phyloP scores from a whole-genome alignment of 2,113 vertebrate species.

The Pelecanus crispus region DNA sequence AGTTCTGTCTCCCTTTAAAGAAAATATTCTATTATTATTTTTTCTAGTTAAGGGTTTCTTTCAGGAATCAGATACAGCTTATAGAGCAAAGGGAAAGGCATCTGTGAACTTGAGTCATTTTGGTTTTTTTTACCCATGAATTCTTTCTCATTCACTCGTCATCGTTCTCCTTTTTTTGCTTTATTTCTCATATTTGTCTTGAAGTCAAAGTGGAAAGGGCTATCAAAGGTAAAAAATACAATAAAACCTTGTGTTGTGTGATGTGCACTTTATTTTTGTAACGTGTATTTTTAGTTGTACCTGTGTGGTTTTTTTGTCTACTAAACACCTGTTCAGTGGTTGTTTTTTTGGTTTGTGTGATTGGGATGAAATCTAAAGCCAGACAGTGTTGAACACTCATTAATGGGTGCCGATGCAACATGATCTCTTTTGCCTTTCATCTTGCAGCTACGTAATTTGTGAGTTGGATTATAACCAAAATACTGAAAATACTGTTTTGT shows the following conservation, averaged over 20 bases:
- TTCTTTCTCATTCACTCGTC: slow-evolving; percentile 10
- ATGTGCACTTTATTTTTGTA: slow-evolving; percentile 29
- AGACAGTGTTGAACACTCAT: not conserved
- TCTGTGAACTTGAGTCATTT: not conserved
- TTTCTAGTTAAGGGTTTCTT: not conserved
- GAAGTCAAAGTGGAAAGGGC: slow-evolving; percentile 85
- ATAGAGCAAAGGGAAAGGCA: not conserved
- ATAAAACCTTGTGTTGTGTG: slow-evolving; percentile 40
- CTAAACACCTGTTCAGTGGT: not conserved
- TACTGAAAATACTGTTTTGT: not conserved
- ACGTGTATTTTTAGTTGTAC: slow-evolving; percentile 55
- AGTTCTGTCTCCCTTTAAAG: not conserved
- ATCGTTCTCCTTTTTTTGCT: slow-evolving; percentile 56
- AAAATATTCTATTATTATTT: not conserved
- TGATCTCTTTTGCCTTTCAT: not conserved
- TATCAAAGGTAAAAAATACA: slow-evolving; percentile 77
- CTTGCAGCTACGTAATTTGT: not conserved
- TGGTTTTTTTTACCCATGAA: not conserved
- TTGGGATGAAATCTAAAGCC: not conserved
- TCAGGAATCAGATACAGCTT: not conserved
- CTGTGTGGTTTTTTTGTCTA: not conserved
- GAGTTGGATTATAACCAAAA: not conserved
- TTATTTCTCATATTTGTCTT: slow-evolving; percentile 63
- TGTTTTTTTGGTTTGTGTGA: not conserved
- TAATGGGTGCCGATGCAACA: not conserved